Evolutionary conservation across 2,113 vertebrate genomes (phyloP).

Genomic region (Neogale vison): DNA sequence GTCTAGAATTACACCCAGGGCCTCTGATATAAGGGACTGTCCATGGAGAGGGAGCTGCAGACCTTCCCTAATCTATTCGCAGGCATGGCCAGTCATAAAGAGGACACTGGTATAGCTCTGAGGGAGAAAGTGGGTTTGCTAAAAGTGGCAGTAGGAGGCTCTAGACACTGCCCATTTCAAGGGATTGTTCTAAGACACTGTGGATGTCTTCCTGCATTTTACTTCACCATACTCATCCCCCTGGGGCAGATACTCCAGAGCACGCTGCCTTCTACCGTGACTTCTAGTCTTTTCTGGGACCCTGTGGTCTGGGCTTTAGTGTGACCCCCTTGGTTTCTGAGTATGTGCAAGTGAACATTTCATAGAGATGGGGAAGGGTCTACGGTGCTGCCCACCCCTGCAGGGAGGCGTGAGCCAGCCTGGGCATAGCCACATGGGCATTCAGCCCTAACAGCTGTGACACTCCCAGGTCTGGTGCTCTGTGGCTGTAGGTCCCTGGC

Average conservation of each 20-base stretch:
- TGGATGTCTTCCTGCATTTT: background rate
- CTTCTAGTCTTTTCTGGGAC: background rate
- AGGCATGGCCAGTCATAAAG: background rate
- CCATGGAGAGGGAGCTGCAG: background rate
- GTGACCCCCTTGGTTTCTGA: background rate
- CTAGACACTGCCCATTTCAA: background rate
- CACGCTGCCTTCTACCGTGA: background rate
- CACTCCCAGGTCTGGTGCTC: background rate
- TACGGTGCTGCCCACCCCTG: fast-evolving
- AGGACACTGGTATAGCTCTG: background rate
- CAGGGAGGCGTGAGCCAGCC: background rate
- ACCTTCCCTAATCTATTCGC: background rate
- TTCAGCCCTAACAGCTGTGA: fast-evolving
- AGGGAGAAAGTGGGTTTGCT: background rate
- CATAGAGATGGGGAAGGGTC: background rate
- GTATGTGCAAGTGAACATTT: background rate
- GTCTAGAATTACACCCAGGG: background rate
- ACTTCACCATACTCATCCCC: background rate
- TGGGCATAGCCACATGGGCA: background rate
- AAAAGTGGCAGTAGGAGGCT: background rate
- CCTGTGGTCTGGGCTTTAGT: background rate
- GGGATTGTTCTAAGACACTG: background rate
- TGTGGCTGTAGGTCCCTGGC: background rate
- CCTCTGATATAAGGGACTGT: background rate
- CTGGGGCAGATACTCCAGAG: background rate